A percentile compares a stretch with the other conserved stretches of the same genome.
These are phyloP conservation scores for Epinotia ramella DNA, from an alignment of 2,888 invertebrate genomes.

Conservation along the genomic window DNA sequence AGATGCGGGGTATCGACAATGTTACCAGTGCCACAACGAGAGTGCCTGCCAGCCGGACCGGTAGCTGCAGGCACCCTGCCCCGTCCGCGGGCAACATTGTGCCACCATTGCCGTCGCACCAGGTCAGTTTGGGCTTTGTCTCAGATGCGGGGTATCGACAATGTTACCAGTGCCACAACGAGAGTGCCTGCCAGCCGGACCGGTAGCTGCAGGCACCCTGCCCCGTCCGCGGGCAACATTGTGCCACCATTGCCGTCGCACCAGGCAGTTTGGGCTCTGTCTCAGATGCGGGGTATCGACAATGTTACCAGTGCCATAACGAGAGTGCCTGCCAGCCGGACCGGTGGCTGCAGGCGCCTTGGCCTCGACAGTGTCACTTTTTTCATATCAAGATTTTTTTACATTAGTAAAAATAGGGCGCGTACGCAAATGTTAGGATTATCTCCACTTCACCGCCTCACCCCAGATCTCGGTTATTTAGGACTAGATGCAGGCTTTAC, in stretches of 20 bases:
- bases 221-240: too few relatives aligned
- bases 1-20: conserved; percentile 51
- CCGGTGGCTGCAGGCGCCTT: too few relatives aligned
- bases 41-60: conserved; percentile 52
- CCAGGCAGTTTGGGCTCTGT: too few relatives aligned
- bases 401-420: too few relatives aligned
- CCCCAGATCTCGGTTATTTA: neutral
- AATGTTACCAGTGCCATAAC: too few relatives aligned
- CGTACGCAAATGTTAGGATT: too few relatives aligned
- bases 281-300: too few relatives aligned
- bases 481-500: conserved; percentile 24
- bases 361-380: too few relatives aligned
- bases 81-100: conserved; percentile 60
- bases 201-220: conserved; percentile 52
- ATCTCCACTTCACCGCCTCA: too few relatives aligned
- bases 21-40: conserved; percentile 52
- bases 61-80: conserved; percentile 55
- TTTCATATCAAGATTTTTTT: too few relatives aligned
- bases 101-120: conserved; percentile 63
- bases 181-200: conserved; percentile 53
- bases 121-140: conserved; percentile 54
- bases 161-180: conserved; percentile 51
- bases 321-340: too few relatives aligned
- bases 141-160: conserved; percentile 52
- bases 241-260: too few relatives aligned